These are phyloP conservation scores for Lysandra coridon DNA, from an alignment of 2,888 invertebrate species.

Conservation along the genomic window DNA sequence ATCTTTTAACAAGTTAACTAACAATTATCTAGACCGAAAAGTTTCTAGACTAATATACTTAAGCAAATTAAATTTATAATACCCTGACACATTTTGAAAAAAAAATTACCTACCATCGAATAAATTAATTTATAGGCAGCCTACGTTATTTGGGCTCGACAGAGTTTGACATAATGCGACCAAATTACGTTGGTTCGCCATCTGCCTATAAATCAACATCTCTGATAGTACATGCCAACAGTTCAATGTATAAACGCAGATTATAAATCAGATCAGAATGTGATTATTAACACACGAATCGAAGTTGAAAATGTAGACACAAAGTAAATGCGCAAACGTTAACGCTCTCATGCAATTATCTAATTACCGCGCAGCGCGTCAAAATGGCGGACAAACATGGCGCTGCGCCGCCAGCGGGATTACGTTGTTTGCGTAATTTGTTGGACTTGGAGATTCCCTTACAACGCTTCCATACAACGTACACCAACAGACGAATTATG, in stretches of 20 bases:
- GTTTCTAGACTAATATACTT: no score
- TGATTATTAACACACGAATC: constrained; percentile 23
- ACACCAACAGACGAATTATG: constrained; percentile 36
- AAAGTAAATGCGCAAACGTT: constrained; percentile 51
- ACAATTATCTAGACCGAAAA: no score
- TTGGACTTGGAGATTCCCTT: constrained; percentile 56
- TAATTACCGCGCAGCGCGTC: constrained; percentile 58
- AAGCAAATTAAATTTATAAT: neutral
- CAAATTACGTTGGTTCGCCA: no score
- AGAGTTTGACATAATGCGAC: no score
- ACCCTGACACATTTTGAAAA: neutral
- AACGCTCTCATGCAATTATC: constrained; percentile 63
- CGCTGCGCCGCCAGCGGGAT: constrained; percentile 53
- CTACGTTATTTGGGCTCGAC: no score
- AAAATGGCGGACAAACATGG: constrained; percentile 58
- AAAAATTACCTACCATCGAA: neutral
- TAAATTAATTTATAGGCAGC: no score
- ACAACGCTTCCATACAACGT: constrained; percentile 34
- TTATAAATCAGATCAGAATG: neutral
- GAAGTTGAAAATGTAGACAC: constrained; percentile 44
- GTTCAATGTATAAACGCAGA: neutral
- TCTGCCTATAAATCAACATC: no score
- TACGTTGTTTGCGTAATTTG: constrained; percentile 64
- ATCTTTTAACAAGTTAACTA: no score
- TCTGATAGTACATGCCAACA: neutral